A percentile compares a stretch with the other conserved stretches of the same genome.
Conservation (phyloP, 2,888 invertebrate genomes). For the Asteroscopus sphinx region DNA sequence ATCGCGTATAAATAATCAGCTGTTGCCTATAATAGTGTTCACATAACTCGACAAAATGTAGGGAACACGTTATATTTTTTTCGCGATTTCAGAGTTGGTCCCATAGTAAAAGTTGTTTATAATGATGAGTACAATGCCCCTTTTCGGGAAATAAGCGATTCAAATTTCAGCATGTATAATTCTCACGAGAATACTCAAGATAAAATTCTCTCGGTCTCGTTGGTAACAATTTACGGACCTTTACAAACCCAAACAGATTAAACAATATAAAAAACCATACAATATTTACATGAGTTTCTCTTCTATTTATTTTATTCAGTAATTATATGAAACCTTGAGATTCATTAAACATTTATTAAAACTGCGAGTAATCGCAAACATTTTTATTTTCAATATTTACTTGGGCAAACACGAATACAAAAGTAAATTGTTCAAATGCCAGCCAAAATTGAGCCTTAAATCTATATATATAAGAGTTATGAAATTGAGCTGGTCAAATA, state of each 20-base stretch:
- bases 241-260: constrained; percentile 10
- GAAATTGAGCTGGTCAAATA: constrained; percentile 11
- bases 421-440: constrained; percentile 35
- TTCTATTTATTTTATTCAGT: constrained; percentile 52
- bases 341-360: constrained; percentile 63
- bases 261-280: constrained; percentile 23
- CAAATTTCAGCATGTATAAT: too few species aligned
- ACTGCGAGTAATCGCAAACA: constrained; percentile 63
- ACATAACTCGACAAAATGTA: too few species aligned
- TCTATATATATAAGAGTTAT: not conserved
- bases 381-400: constrained; percentile 65
- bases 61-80: too few species aligned
- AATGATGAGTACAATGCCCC: too few species aligned
- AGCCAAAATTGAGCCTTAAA: constrained; percentile 30
- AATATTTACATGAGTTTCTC: constrained; percentile 30
- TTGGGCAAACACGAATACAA: constrained; percentile 39
- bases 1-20: too few species aligned
- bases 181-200: too few species aligned
- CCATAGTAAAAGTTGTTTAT: too few species aligned
- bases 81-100: too few species aligned
- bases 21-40: too few species aligned
- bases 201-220: too few species aligned
- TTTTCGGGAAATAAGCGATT: too few species aligned
- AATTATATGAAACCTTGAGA: constrained; percentile 57
- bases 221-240: not conserved